These are phyloP conservation scores for Paguma larvata DNA, from an alignment of 2,797 vertebrate genomes.

Conservation along the genomic window DNA sequence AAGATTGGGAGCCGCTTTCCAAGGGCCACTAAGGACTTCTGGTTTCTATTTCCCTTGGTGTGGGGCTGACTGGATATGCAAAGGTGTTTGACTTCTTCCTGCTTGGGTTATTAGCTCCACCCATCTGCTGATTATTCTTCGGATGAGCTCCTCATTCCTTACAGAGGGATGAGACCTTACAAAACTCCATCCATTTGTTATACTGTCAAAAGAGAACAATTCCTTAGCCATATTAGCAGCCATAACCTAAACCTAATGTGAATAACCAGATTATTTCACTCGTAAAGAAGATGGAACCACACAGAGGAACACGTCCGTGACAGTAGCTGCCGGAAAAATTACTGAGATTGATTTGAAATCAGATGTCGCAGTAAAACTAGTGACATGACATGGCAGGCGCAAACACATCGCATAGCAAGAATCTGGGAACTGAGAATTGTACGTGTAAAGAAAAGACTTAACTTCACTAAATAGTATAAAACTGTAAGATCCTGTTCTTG, in stretches of 20 bases:
- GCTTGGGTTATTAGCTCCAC: not conserved
- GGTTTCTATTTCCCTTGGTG: not conserved
- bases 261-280: not conserved
- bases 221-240: not conserved
- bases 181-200: not conserved
- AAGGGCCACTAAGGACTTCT: not conserved
- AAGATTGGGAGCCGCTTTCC: not conserved
- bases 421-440: not conserved
- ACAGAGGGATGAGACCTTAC: not conserved
- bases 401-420: not conserved
- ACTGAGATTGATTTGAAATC: not conserved
- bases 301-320: not conserved
- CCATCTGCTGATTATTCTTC: not conserved
- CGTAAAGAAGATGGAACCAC: not conserved
- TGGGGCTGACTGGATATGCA: not conserved
- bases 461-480: slow-evolving; percentile 3
- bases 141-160: not conserved
- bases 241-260: slow-evolving; percentile 9
- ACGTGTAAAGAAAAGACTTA: not conserved
- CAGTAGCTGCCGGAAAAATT: slow-evolving; percentile 13
- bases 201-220: slow-evolving; percentile 1
- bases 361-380: not conserved
- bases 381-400: not conserved
- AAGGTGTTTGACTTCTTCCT: not conserved
- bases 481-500: not conserved